Conservation (phyloP, 2,113 vertebrate genomes). For the Motacilla tschutschensis region DNA sequence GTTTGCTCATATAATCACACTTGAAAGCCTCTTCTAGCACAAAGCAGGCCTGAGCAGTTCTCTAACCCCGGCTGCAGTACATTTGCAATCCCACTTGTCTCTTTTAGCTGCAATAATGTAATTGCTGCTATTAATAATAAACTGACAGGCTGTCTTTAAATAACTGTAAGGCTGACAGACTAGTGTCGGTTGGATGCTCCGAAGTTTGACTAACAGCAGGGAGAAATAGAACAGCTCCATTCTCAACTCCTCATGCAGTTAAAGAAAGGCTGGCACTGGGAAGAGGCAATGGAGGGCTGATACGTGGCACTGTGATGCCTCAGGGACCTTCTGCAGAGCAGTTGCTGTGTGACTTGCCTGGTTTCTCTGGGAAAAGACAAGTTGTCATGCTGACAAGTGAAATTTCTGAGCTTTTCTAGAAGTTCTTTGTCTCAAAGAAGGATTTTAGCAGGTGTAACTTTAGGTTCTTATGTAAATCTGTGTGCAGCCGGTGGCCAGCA, state of each 20-base stretch:
- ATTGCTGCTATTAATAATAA: conserved; percentile 51
- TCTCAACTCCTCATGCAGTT: neutral
- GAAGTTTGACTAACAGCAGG: conserved; percentile 7
- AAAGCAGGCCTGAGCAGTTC: neutral
- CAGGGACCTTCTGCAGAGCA: neutral
- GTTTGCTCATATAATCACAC: neutral
- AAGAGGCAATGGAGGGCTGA: neutral
- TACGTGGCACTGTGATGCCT: fast-evolving
- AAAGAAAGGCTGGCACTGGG: neutral
- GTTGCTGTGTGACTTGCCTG: neutral
- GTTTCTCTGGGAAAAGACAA: neutral
- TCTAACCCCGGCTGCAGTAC: neutral
- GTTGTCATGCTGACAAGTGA: neutral
- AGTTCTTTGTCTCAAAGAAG: neutral
- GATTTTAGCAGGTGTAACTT: neutral
- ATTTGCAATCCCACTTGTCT: neutral
- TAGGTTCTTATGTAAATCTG: neutral
- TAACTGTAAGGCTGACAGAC: conserved; percentile 18
- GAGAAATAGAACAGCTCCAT: neutral
- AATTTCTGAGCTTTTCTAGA: neutral
- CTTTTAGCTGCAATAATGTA: conserved; percentile 24
- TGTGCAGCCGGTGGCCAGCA: fast-evolving
- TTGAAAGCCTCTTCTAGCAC: neutral
- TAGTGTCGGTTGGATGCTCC: neutral
- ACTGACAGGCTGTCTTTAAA: conserved; percentile 35